These are phyloP conservation scores for Dascillus cervinus DNA, from an alignment of 2,888 invertebrate species.

Conservation along the genomic window DNA sequence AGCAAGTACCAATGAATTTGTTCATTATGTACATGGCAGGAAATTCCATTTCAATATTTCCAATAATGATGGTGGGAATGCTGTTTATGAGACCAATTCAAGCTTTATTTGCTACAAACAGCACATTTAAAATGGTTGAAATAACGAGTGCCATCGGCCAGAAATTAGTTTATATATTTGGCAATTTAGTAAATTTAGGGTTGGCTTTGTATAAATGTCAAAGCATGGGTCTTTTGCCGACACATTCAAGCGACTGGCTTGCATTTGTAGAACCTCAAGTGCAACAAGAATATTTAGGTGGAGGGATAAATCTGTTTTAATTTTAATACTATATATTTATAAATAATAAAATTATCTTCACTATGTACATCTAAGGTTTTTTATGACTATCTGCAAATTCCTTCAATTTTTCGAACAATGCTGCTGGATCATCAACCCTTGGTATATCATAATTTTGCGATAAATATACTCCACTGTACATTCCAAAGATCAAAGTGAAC, in stretches of 20 bases:
- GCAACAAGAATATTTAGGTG: conserved; percentile 77
- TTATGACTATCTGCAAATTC: conserved; percentile 61
- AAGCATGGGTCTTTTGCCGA: conserved; percentile 94
- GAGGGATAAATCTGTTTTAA: conserved; percentile 62
- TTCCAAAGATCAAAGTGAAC: conserved; percentile 60
- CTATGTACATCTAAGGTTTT: conserved; percentile 32
- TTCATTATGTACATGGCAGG: conserved; percentile 99
- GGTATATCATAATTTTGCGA: conserved; percentile 76
- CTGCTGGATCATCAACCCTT: conserved; percentile 74
- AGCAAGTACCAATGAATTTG: conserved; percentile 98
- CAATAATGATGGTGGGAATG: conserved; percentile 99
- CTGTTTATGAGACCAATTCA: conserved; percentile 93
- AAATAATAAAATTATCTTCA: conserved; percentile 21
- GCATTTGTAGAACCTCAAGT: conserved; percentile 92
- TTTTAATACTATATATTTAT: conserved; percentile 17
- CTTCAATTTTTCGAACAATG: conserved; percentile 61
- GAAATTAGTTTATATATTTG: conserved; percentile 87
- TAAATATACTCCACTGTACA: conserved; percentile 66
- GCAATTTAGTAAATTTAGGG: conserved; percentile 85
- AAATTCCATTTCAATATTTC: conserved; percentile 97
- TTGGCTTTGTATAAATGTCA: conserved; percentile 96
- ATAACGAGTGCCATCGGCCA: conserved; percentile 85
- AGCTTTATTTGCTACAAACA: conserved; percentile 83
- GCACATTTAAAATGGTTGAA: conserved; percentile 91
- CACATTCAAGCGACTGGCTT: conserved; percentile 96